These are phyloP conservation scores for Eristalinus aeneus DNA, from an alignment of 2,888 invertebrate species.

Conservation along the genomic window DNA sequence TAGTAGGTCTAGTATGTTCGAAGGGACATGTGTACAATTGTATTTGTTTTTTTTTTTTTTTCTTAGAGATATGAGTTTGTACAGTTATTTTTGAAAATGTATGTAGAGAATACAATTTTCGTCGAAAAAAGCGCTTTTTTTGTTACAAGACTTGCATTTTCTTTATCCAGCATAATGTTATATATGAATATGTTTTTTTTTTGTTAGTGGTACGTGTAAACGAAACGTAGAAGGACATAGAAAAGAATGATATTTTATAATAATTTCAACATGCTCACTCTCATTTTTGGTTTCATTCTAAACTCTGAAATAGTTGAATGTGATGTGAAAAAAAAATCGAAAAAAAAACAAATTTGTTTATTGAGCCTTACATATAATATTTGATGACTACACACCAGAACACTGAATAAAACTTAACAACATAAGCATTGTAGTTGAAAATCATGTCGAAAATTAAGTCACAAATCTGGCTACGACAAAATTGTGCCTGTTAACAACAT, in stretches of 20 bases:
- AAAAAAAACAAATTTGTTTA: not conserved
- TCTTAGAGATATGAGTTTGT: conserved; percentile 53
- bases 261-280: not conserved
- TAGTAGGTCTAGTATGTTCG: conserved; percentile 21
- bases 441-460: too few relatives aligned
- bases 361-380: too few relatives aligned
- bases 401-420: too few relatives aligned
- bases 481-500: too few relatives aligned
- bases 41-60: conserved; percentile 34
- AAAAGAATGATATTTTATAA: not conserved
- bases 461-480: too few relatives aligned
- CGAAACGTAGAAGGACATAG: not conserved
- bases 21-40: conserved; percentile 31
- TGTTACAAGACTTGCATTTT: conserved; percentile 30
- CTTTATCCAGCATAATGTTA: not conserved
- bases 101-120: conserved; percentile 8
- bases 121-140: conserved; percentile 20
- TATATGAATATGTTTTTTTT: not conserved
- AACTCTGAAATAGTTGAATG: not conserved
- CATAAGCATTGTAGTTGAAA: too few relatives aligned
- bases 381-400: too few relatives aligned
- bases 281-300: not conserved
- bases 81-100: conserved; percentile 46
- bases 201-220: not conserved
- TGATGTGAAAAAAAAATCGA: not conserved